Evolutionary conservation across 2,888 invertebrate species (phyloP), one percentile per base, ranked within the genome.

Genomic region (Phyllotreta striolata): DNA sequence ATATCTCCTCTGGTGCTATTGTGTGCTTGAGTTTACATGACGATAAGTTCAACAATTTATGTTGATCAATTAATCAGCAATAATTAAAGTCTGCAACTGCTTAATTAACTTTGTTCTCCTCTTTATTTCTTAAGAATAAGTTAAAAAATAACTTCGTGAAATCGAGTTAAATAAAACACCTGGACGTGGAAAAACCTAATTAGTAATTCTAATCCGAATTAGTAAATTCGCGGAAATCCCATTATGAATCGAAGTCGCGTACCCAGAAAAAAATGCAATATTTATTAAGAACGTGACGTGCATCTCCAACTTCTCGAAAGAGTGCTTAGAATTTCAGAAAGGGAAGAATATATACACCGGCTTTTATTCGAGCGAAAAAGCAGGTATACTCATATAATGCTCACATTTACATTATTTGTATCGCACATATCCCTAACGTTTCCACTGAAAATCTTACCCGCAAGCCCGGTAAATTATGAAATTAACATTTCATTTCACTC

Each of bases 191-290:
- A 7, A 38, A 58, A 51, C 41, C 49, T 58, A 58, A 58, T 49
- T 58, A 10, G 34, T 34, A 14, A 24, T 7, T 58, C 41, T 51
- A 58, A 49, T 58, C 39, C 39, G 37, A 49, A 51, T 49, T 49
- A 40, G 49, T 51, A 13, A 12, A 49, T 51, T 35, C 39, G 10
- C 41, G 49, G 51, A 34, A 49, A 58, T 49, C 35, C 41, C 41
- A 58, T 58, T 51, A 51, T 58, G 46, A 58, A 41, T 12, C 58
- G 58, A 58, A 49, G 58, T 51, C 58, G 40, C 49, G 58, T 41
- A 47, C 34, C 40, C 10, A 38, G 7, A 10, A 58, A 58, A 55
- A 58, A 58, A 58, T 58, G 35, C 58, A 49, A 51, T 58, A 58
- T 58, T 58, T 58, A 58, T 58, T 24, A 41, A 49, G 58, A 38